Evolutionary conservation across 2,113 vertebrate genomes (phyloP), one percentile per base, ranked within the genome.

Genomic region (Podilymbus podiceps): DNA sequence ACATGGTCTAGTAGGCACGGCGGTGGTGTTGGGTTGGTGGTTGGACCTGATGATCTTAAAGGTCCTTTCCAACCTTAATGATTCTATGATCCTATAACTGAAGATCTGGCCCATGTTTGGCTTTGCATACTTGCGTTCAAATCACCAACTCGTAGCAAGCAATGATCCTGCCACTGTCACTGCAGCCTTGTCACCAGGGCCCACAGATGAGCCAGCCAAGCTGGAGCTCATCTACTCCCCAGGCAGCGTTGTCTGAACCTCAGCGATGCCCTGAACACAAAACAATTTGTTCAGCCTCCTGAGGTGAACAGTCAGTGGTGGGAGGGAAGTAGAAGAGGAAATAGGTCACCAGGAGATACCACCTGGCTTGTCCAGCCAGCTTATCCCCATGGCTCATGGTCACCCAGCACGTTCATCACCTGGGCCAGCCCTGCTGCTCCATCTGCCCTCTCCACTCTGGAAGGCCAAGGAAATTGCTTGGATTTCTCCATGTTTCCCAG

Each of bases 301-400:
- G 21, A 69, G 46, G 46, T 85, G 60, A 18, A 12, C 5, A 58
- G n/a, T 49, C 42, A n/a, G 42, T 2, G 47, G 35, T 50, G 87
- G 33, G 4, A 74, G 35, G 23, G 76, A 42, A 63, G 22, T 0
- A 55, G 12, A 46, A 73, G 15, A 12, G 12, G 23, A 23, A 88
- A 24, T 0, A 27, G 33, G 38, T 49, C 38, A 30, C 22, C 0
- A 35, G 35, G 20, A 89, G 44, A 12, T 8, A 2, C 4, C 50
- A 28, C 66, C 24, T 66, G 53, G 38, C 50, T 60, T 33, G 24
- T 63, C 38, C 50, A n/a, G 23, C 13, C 40, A 63, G 35, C 11
- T 25, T 12, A 30, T n/a, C 8, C n/a, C 60, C 47, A 11, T 6
- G 40, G 46, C 31, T 69, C 55, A 19, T 7, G 35, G 62, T n/a